Evolutionary conservation across 2,113 vertebrate species (phyloP).

Genomic region (Thalassarche chlororhynchos): DNA sequence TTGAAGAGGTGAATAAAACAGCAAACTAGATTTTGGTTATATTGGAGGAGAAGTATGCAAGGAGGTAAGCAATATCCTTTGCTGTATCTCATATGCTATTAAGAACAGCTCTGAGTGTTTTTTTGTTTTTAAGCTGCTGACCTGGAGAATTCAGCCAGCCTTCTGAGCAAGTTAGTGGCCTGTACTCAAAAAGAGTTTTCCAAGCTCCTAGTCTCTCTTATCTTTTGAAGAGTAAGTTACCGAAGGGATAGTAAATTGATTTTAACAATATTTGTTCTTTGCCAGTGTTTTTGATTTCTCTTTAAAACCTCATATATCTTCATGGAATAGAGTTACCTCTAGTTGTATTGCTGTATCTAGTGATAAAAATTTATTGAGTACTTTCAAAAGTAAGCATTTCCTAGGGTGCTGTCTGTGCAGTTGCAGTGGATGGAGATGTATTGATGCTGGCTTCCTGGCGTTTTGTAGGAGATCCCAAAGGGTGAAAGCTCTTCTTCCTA

Average conservation of each 20-base stretch:
- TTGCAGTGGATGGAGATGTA: not conserved
- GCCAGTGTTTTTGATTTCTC: not conserved
- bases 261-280: not conserved
- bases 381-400: not conserved
- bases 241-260: not conserved
- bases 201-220: not conserved
- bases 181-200: not conserved
- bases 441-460: not conserved
- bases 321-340: not conserved
- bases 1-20: not conserved
- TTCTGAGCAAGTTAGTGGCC: not conserved
- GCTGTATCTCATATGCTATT: not conserved
- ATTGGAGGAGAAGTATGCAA: not conserved
- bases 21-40: not conserved
- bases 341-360: not conserved
- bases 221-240: not conserved
- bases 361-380: not conserved
- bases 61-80: not conserved
- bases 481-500: not conserved
- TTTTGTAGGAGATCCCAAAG: not conserved
- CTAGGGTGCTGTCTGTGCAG: not conserved
- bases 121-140: not conserved
- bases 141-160: not conserved
- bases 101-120: not conserved
- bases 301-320: not conserved